phyloP scores from a whole-genome alignment of 1,140 invertebrate genomes.

The Bombus superbus region DNA sequence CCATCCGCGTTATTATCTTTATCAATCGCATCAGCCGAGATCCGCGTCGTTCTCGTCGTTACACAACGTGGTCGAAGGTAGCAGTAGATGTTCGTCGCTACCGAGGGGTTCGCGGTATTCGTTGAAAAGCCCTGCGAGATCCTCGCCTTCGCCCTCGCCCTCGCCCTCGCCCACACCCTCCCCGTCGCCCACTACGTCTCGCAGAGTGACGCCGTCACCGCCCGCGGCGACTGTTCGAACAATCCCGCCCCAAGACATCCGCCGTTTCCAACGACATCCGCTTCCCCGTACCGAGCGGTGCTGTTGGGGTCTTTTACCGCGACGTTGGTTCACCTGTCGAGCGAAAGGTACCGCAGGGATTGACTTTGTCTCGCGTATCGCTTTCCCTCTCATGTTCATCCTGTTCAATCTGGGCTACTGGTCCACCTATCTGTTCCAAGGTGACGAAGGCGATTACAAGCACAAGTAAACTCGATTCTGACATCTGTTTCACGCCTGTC shows the following conservation, averaged over 20 bases:
- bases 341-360: slow-evolving; percentile 95
- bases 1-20: slow-evolving; percentile 57
- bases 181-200: slow-evolving; percentile 60
- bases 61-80: slow-evolving; percentile 3
- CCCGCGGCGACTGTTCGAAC: slow-evolving; percentile 37
- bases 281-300: slow-evolving; percentile 49
- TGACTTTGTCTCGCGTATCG: slow-evolving; percentile 96
- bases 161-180: slow-evolving; percentile 65
- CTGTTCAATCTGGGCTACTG: slow-evolving; percentile 97
- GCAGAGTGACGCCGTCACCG: slow-evolving; percentile 67
- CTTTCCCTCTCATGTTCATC: slow-evolving; percentile 96
- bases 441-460: slow-evolving; percentile 82
- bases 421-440: slow-evolving; percentile 93
- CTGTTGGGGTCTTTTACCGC: slow-evolving; percentile 71
- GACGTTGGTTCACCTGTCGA: slow-evolving; percentile 94
- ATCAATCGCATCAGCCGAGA: slow-evolving; percentile 60
- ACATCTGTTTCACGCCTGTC: not conserved
- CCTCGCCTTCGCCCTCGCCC: slow-evolving; percentile 47
- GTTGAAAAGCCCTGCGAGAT: slow-evolving; percentile 52
- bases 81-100: slow-evolving; percentile 25
- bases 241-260: not conserved
- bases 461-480: slow-evolving; percentile 54
- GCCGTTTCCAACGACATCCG: slow-evolving; percentile 67
- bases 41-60: slow-evolving; percentile 30
- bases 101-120: slow-evolving; percentile 35